Evolutionary conservation across 92 coral and sea anemone genomes (phyloP).

Genomic region (Diadumene lineata): DNA sequence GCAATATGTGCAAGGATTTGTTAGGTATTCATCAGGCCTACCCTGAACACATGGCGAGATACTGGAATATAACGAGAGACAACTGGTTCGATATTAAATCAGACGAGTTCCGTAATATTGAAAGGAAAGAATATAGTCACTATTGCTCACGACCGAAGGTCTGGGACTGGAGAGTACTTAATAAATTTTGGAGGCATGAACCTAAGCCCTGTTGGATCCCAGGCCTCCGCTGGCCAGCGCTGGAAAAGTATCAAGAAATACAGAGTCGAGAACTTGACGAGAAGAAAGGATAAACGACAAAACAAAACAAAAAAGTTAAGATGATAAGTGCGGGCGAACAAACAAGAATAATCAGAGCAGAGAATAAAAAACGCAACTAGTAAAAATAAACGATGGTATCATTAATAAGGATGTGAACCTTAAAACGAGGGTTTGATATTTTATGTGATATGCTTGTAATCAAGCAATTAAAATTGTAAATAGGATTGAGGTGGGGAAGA

Average conservation of each 20-base stretch:
- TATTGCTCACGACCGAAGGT: slow-evolving; percentile 43
- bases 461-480: too few species aligned
- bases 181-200: slow-evolving; percentile 26
- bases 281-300: slow-evolving; percentile 17
- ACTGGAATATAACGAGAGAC: slow-evolving; percentile 48
- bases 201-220: slow-evolving; percentile 60
- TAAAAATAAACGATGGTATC: too few species aligned
- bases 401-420: too few species aligned
- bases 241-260: not conserved
- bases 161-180: slow-evolving; percentile 53
- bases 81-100: slow-evolving; percentile 31
- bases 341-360: too few species aligned
- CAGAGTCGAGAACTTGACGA: slow-evolving; percentile 3
- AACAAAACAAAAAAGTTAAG: too few species aligned
- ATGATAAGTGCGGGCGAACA: too few species aligned
- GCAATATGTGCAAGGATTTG: slow-evolving; percentile 28
- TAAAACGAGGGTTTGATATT: too few species aligned
- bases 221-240: slow-evolving; percentile 32
- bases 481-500: too few species aligned
- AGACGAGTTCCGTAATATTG: slow-evolving; percentile 10
- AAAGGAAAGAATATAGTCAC: slow-evolving; percentile 30
- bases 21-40: slow-evolving; percentile 62
- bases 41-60: slow-evolving; percentile 39
- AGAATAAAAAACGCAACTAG: too few species aligned
- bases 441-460: too few species aligned